Evolutionary conservation across 2,113 vertebrate genomes (phyloP).

Genomic region (Calidris pygmaea): DNA sequence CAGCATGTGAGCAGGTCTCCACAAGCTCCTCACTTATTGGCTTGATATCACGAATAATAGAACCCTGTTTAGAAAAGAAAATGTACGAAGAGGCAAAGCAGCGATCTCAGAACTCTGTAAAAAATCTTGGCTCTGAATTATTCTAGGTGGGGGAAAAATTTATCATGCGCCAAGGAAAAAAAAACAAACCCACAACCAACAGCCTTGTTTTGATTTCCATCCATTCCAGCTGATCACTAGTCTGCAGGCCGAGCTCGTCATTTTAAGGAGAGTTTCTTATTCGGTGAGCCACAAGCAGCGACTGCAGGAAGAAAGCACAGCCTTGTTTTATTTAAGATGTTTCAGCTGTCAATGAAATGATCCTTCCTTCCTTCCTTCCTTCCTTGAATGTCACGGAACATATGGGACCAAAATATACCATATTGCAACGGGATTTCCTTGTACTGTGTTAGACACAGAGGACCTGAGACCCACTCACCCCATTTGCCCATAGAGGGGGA

Average conservation of each 20-base stretch:
- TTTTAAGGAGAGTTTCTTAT: background rate
- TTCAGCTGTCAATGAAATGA: background rate
- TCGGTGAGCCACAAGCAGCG: background rate
- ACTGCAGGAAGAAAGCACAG: background rate
- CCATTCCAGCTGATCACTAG: background rate
- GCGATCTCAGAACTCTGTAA: background rate
- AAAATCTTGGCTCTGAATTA: background rate
- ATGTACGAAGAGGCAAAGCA: background rate
- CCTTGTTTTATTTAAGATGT: background rate
- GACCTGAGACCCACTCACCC: background rate
- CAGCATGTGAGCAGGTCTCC: slow-evolving; percentile 32
- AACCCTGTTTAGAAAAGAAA: background rate
- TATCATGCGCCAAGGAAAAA: background rate
- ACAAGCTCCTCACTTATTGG: slow-evolving; percentile 27
- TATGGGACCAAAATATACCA: background rate
- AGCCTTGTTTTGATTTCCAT: slow-evolving; percentile 21
- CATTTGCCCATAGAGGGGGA: background rate
- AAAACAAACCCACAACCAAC: background rate
- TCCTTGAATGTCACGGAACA: background rate
- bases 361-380: background rate
- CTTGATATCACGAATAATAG: background rate
- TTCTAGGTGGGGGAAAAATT: background rate
- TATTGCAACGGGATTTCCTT: slow-evolving; percentile 6
- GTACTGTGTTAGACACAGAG: background rate
- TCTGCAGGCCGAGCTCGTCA: background rate